Conservation (phyloP, 2,888 invertebrate genomes). For the Zaprionus lineosus region DNA sequence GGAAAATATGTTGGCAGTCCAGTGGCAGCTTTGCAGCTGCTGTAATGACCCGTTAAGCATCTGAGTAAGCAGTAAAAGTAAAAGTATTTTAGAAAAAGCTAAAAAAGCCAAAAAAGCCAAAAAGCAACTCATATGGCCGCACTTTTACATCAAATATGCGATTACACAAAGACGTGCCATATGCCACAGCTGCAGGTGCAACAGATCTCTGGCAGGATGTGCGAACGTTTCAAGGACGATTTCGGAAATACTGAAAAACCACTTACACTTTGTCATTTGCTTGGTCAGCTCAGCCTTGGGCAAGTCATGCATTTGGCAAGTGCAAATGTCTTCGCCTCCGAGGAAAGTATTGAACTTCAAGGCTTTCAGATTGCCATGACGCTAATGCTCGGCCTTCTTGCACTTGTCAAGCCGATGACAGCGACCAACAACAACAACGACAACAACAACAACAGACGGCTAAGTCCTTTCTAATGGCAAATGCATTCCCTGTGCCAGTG, state of each 20-base stretch:
- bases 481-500: conserved; percentile 2
- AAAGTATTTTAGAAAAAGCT: too few species aligned
- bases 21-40: conserved; percentile 26
- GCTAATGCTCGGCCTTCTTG: conserved; percentile 36
- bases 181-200: too few species aligned
- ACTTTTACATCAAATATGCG: conserved; percentile 74
- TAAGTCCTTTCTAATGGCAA: conserved; percentile 4
- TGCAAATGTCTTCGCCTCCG: conserved; percentile 20
- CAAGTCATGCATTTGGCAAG: conserved; percentile 45
- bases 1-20: conserved; percentile 58
- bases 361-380: conserved; percentile 27
- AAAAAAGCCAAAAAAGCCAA: conserved; percentile 3
- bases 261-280: conserved; percentile 56
- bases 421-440: conserved; percentile 18
- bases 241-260: conserved; percentile 56
- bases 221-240: conserved; percentile 52
- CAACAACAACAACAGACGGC: conserved; percentile 1
- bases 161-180: conserved; percentile 52
- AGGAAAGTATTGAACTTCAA: not conserved
- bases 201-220: too few species aligned
- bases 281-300: conserved; percentile 39
- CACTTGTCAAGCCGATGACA: conserved; percentile 37
- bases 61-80: conserved; percentile 43
- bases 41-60: conserved; percentile 40
- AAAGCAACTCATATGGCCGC: conserved; percentile 21